These are phyloP conservation scores for Paramormyrops kingsleyae DNA, from an alignment of 2,113 vertebrate genomes.

Conservation along the genomic window DNA sequence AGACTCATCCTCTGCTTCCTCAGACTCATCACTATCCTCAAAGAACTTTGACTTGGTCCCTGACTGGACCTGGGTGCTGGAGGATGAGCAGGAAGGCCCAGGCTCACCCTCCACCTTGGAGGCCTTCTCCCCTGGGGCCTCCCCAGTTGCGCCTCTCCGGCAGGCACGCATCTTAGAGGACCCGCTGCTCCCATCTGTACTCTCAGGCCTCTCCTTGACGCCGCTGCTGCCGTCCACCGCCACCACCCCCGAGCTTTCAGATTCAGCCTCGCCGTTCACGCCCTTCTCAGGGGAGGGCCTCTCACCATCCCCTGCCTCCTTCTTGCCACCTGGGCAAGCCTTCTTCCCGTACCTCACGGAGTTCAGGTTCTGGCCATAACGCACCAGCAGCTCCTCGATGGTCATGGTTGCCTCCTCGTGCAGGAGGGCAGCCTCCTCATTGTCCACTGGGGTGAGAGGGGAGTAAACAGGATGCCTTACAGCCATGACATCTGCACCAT, in stretches of 20 bases:
- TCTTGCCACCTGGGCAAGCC: conserved; percentile 30
- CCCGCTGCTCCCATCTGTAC: conserved; percentile 59
- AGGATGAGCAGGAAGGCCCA: conserved; percentile 91
- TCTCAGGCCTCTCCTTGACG: conserved; percentile 51
- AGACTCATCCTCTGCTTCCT: conserved; percentile 73
- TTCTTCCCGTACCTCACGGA: conserved; percentile 69
- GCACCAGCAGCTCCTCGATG: conserved; percentile 90
- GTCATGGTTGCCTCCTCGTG: conserved; percentile 98
- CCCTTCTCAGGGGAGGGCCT: conserved; percentile 49
- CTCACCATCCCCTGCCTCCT: conserved; percentile 46
- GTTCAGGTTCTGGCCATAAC: conserved; percentile 83
- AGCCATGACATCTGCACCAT: neutral
- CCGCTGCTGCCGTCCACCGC: conserved; percentile 70
- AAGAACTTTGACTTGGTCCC: conserved; percentile 92
- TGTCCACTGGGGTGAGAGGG: conserved; percentile 77
- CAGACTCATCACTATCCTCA: conserved; percentile 96
- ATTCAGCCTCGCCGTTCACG: conserved; percentile 79
- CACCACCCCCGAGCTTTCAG: conserved; percentile 46
- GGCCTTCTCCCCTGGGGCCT: conserved; percentile 51
- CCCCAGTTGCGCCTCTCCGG: conserved; percentile 40
- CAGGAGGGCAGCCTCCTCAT: conserved; percentile 88
- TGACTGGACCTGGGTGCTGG: conserved; percentile 66
- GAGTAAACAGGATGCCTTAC: neutral
- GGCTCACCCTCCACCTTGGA: conserved; percentile 64
- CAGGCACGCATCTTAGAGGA: conserved; percentile 48